Evolutionary conservation across 2,888 invertebrate species (phyloP), one percentile per base, ranked within the genome.

Genomic region (Electrophaes corylata): DNA sequence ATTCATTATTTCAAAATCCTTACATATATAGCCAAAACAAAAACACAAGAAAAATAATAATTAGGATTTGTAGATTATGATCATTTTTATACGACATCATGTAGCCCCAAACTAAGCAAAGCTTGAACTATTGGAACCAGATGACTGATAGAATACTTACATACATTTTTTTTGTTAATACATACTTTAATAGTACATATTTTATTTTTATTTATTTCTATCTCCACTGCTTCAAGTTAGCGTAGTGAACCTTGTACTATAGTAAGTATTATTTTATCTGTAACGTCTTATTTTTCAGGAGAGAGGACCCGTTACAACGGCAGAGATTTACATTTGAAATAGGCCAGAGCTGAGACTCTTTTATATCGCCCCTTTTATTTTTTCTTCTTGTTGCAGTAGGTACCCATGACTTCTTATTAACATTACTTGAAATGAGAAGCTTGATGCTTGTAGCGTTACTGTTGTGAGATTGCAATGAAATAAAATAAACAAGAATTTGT

Each of bases 251-350:
- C 20, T 14, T 20, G 8, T 14, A 10, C 10, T 14, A 4, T 18
- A 16, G n/a, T 33, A 18, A 6, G 16, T 46, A 16, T 10, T 12
- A 33, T 40, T 23, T 23, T 11, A 11, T 46, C 53, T 53, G 40
- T 46, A 20, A 80, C 79, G 82, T 82, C 87, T 88, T 86, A 85
- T 87, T 86, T 83, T 84, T 82, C 81, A 78, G 76, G 71, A 77
- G 78, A 83, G 76, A 70, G 79, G 81, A 78, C 82, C 82, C 84
- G 83, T 84, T 86, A 87, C 86, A 82, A 78, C 81, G 83, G 74
- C 81, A 78, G 78, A 85, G 85, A 88, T 88, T 88, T 88, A 87
- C 87, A 88, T 88, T 88, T 82, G 81, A 84, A 88, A 84, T 84
- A 83, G 83, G 82, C 82, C 75, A 79, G 83, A 83, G 82, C 82